Evolutionary conservation across 2,113 vertebrate genomes (phyloP).

Genomic region (Galeopterus variegatus): DNA sequence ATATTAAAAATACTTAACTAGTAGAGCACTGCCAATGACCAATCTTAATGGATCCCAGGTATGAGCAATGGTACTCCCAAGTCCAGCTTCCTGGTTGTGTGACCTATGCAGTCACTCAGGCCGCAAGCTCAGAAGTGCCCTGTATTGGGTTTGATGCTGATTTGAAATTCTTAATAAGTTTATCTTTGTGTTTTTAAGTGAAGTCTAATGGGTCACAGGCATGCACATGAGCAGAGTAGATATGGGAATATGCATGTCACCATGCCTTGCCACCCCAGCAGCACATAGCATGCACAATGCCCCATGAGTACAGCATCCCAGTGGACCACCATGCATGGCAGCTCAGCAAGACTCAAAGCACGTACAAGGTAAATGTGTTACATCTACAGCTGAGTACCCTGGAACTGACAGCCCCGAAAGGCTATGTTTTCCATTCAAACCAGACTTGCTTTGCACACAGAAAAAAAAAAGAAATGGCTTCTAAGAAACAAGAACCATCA

Average conservation of each 20-base stretch:
- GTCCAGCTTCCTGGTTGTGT: background rate
- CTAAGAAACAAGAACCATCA: background rate
- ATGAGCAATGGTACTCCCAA: background rate
- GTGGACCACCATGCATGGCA: background rate
- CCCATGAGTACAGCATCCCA: background rate
- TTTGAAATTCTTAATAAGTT: background rate
- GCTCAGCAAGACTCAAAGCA: background rate
- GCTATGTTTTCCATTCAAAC: background rate
- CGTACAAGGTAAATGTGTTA: background rate
- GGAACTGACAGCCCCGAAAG: background rate
- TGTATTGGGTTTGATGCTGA: background rate
- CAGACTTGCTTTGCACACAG: background rate
- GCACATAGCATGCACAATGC: background rate
- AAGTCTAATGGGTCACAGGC: background rate
- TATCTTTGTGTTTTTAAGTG: background rate
- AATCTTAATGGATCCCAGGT: background rate
- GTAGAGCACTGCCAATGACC: background rate
- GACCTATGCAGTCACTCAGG: background rate
- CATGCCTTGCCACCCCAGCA: background rate
- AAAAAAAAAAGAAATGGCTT: slow-evolving; percentile 26
- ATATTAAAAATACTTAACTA: background rate
- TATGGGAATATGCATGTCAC: background rate
- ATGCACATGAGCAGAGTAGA: fast-evolving
- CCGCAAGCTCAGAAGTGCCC: background rate
- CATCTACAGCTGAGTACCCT: fast-evolving